Conservation (phyloP, 1,140 invertebrate genomes). For the Drosophila ercepeae region DNA sequence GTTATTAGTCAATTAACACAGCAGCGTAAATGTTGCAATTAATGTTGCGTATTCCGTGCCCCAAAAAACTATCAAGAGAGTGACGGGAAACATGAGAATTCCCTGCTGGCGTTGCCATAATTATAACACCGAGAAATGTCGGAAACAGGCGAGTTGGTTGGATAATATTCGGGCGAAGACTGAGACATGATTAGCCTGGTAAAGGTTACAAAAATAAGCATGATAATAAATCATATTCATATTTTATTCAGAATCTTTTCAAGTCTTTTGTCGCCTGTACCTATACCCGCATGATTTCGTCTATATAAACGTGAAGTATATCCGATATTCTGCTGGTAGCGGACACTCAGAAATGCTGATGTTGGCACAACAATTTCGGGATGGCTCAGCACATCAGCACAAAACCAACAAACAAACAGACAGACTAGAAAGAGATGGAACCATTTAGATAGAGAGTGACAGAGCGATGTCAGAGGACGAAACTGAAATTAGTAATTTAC, state of each 20-base stretch:
- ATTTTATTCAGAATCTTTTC: too few relatives aligned
- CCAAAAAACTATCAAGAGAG: slow-evolving; percentile 11
- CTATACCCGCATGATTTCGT: slow-evolving; percentile 14
- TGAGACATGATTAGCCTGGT: too few relatives aligned
- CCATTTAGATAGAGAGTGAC: neutral
- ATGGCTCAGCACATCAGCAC: slow-evolving; percentile 32
- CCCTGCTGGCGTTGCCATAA: slow-evolving; percentile 62
- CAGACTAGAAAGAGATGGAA: neutral
- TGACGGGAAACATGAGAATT: slow-evolving; percentile 7
- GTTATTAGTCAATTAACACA: slow-evolving; percentile 77
- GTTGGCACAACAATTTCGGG: slow-evolving; percentile 34
- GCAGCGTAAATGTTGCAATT: slow-evolving; percentile 69
- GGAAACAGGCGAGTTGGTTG: slow-evolving; percentile 73
- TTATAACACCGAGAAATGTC: slow-evolving; percentile 61
- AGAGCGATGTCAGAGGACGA: slow-evolving; percentile 34
- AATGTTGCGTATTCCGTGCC: slow-evolving; percentile 54
- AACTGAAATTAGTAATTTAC: slow-evolving; percentile 75
- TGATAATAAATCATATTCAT: too few relatives aligned
- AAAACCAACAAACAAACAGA: slow-evolving; percentile 4
- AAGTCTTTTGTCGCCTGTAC: too few relatives aligned
- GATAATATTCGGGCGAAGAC: neutral
- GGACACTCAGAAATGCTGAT: slow-evolving; percentile 23
- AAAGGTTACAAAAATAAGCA: too few relatives aligned
- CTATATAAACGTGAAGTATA: neutral
- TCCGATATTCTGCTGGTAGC: slow-evolving; percentile 3